Base-by-base conservation (phyloP, 2,113 vertebrate genomes). In the Pituophis catenifer region DNA sequence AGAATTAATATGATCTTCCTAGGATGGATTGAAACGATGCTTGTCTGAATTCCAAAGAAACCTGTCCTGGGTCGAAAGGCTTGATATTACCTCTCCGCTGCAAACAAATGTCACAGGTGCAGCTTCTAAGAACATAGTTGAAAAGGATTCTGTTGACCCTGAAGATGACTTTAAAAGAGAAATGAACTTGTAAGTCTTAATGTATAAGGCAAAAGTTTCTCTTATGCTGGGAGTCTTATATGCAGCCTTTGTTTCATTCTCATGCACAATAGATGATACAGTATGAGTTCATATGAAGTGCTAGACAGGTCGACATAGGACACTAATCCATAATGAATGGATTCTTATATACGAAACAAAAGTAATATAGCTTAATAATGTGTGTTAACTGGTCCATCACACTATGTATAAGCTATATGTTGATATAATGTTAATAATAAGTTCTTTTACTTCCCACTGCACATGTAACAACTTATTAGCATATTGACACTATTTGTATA, bases 101-200 rank as follows among this genome's bases (percentile, higher is more conserved):
- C 97, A 96, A 48, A 93, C 96, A 0, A 97, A 98, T 55, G 24
- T 97, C 0, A 1, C 97, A 0, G 97, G 98, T 52, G n/a, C 97
- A 0, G 0, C 33, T 96, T 96, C 93, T 88, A 96, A 88, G 95
- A 96, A 93, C 24, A 91, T 50, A 52, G 91, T 86, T 48, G 19
- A 93, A 8, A 86, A 95, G 90, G 97, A 95, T 89, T 89, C 90
- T 1, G 86, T 98, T 3, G 96, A 98, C 26, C 98, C 98, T 0
- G 98, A 99, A 58, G 98, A 99, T 48, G 99, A 99, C 92, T 99
- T 99, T 95, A 98, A 99, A 95, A 98, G 99, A 94, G 99, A 99
- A 93, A 99, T 99, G 99, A 98, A 95, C 95, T 99, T 99, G 99
- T 99, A 96, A 97, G 99, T 98, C 57, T 94, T 55, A 88, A 1